These are phyloP conservation scores for Kryphioiulus occultus DNA, from an alignment of 2,888 invertebrate species.

Conservation along the genomic window DNA sequence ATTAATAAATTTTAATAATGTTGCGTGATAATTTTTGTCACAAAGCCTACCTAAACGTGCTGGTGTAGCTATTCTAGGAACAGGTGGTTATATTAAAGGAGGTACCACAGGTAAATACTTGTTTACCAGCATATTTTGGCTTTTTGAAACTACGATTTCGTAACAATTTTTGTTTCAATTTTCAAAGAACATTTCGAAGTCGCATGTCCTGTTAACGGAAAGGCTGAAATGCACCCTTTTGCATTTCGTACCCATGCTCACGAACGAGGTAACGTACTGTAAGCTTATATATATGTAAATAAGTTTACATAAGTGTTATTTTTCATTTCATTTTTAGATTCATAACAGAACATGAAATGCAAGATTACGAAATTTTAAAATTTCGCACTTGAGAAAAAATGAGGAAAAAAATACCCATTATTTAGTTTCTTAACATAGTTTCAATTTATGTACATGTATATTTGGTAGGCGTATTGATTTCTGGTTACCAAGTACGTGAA, in stretches of 20 bases:
- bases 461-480: conserved; percentile 75
- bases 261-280: conserved; percentile 70
- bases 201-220: conserved; percentile 79
- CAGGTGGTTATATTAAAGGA: conserved; percentile 80
- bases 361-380: no score
- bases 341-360: no score
- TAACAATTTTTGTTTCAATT: background rate
- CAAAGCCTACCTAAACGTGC: conserved; percentile 72
- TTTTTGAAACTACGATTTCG: background rate
- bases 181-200: conserved; percentile 84
- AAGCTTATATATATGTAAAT: background rate
- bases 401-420: no score
- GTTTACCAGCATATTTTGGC: background rate
- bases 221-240: conserved; percentile 89
- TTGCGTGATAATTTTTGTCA: background rate
- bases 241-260: conserved; percentile 97
- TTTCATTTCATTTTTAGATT: no score
- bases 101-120: background rate
- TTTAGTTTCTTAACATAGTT: no score
- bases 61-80: conserved; percentile 88
- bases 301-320: no score
- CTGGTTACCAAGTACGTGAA: conserved; percentile 77
- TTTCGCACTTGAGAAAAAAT: no score
- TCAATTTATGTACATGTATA: background rate
- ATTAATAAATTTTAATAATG: conserved; percentile 56